Percentiles rank a stretch among this genome's conserved stretches.
These are phyloP conservation scores for Mnemiopsis leidyi DNA, from an alignment of 37 sponge, comb jelly and placozoan genomes.

Conservation along the genomic window DNA sequence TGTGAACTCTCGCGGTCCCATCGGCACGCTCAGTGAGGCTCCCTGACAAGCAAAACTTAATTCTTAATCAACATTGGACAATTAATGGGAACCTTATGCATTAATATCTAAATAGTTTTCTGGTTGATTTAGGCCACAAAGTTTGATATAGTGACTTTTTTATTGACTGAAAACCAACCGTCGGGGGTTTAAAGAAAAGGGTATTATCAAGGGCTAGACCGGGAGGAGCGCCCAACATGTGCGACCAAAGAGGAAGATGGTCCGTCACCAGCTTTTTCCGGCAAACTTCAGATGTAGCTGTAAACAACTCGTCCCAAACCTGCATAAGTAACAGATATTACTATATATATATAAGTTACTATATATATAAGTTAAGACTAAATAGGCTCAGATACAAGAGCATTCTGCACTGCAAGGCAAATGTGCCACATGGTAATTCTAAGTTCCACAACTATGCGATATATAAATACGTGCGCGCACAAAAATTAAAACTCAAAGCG, in stretches of 20 bases:
- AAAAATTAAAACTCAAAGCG: neutral
- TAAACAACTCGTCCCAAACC: constrained; percentile 47
- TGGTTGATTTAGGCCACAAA: too few species aligned
- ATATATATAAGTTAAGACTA: neutral
- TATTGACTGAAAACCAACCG: neutral
- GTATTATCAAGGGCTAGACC: neutral
- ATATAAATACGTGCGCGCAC: neutral
- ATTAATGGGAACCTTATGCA: too few species aligned
- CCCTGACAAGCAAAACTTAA: too few species aligned
- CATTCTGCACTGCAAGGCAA: too few species aligned
- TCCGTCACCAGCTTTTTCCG: neutral
- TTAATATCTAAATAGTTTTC: too few species aligned
- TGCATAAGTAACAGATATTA: neutral
- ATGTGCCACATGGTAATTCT: constrained; percentile 6
- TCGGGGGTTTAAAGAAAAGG: constrained; percentile 40
- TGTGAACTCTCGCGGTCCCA: constrained; percentile 1
- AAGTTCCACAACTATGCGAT: neutral
- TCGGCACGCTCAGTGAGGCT: neutral
- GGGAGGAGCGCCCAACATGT: constrained; percentile 21
- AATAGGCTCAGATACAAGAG: too few species aligned
- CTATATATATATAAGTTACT: neutral
- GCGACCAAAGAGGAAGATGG: constrained; percentile 42
- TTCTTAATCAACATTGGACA: too few species aligned
- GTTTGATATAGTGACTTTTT: too few species aligned
- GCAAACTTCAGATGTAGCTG: neutral